These are phyloP conservation scores for Lasioglossum leucozonium DNA, from an alignment of 2,888 invertebrate genomes.

Conservation along the genomic window DNA sequence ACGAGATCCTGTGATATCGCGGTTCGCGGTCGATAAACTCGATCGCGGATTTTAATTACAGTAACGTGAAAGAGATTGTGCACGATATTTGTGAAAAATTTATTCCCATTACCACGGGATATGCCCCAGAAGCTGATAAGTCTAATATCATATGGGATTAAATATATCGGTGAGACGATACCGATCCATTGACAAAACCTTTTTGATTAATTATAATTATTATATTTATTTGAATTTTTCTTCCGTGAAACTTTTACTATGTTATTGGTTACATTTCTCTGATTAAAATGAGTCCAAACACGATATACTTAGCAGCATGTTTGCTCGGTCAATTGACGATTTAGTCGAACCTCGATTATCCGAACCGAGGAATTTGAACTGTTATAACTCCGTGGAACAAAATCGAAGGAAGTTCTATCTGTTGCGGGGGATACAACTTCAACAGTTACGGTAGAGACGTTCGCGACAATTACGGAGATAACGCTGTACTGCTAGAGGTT, in stretches of 20 bases:
- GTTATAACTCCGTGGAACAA: too few relatives aligned
- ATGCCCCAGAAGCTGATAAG: background rate
- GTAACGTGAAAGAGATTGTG: background rate
- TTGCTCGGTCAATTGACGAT: background rate
- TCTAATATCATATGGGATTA: background rate
- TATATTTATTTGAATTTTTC: background rate
- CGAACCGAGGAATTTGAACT: too few relatives aligned
- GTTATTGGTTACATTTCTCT: background rate
- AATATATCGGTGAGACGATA: background rate
- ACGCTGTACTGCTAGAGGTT: constrained; percentile 69
- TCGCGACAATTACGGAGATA: background rate
- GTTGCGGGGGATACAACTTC: background rate
- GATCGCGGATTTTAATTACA: background rate
- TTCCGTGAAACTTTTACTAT: background rate
- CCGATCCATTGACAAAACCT: background rate
- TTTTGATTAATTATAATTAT: background rate
- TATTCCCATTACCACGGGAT: background rate
- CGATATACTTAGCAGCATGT: background rate
- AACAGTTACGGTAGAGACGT: background rate
- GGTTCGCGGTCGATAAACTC: background rate
- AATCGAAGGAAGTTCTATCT: too few relatives aligned
- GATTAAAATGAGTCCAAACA: background rate
- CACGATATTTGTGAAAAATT: background rate
- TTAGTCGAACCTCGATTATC: too few relatives aligned
- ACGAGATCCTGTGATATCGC: constrained; percentile 4